These are phyloP conservation scores for Brachionus angularis DNA, from an alignment of 1,140 invertebrate species.

Conservation along the genomic window DNA sequence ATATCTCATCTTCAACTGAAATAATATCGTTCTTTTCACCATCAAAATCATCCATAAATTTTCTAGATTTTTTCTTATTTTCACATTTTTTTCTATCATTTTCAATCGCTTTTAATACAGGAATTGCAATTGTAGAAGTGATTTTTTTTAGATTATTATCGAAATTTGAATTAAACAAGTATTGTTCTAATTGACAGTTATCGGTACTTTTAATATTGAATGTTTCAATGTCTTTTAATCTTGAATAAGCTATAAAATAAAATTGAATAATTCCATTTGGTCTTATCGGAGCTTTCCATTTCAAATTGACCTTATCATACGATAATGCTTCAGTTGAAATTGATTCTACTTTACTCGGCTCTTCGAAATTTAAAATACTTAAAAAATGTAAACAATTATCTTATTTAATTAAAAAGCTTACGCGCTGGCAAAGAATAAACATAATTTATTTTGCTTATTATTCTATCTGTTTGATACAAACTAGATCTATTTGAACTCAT, in stretches of 20 bases:
- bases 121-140: no score
- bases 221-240: background rate
- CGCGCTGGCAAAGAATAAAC: background rate
- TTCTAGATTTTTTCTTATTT: background rate
- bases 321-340: background rate
- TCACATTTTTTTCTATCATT: background rate
- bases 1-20: conserved; percentile 34
- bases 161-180: no score
- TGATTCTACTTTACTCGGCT: background rate
- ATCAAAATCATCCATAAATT: background rate
- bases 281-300: background rate
- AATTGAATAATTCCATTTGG: conserved; percentile 18
- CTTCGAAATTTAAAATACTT: background rate
- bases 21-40: conserved; percentile 11
- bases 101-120: background rate
- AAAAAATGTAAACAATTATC: background rate
- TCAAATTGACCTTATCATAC: background rate
- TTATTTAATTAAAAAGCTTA: background rate
- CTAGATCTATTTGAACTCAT: no score
- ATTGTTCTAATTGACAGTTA: background rate
- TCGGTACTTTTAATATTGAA: background rate
- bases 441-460: conserved; percentile 18
- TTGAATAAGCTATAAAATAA: conserved; percentile 27
- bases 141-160: no score
- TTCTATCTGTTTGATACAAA: background rate